Base-by-base conservation (phyloP, 2,113 vertebrate genomes). In the Andinoacara biseriatus region DNA sequence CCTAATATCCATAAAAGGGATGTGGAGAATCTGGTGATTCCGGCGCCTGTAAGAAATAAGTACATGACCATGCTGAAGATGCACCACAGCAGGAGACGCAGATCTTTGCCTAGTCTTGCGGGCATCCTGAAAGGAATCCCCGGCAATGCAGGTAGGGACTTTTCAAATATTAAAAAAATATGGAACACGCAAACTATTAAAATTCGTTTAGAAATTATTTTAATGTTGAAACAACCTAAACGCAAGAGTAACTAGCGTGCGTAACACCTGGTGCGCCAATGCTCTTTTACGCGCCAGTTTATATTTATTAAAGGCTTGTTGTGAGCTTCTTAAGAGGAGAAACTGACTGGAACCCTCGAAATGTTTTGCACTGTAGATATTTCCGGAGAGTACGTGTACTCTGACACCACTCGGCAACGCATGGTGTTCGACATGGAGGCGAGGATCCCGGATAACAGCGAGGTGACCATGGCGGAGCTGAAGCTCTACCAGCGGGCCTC, bases 401-500 rank as follows among this genome's bases (percentile, higher is more conserved):
- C 97, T 0, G 96, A 97, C 87, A 92, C 96, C 52, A 94, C 88
- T 0, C 94, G 95, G 35, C 95, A 97, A 56, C 95, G 95, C 62
- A 94, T 99, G 86, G 83, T 96, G 76, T 99, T 99, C 84, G 93
- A 97, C 86, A 97, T 99, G 98, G 96, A 97, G 62, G 95, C 95
- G 60, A 94, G 97, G 74, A 97, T 99, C 88, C 96, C 97, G 2
- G 93, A 96, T 6, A 96, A 97, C 93, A 97, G 96, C 0, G 97
- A 99, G 85, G 97, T 99, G 85, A 97, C 97, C 31, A 97, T 98
- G 97, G 98, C 97, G 4, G 97, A 97, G 61, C 95, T 99, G 57
- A 97, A 97, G 83, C 96, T 98, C 20, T 98, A 97, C 94, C 97
- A 98, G 92, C 96, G 96, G 90, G 96, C 96, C 0, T 88, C 95